A percentile compares a stretch with the other conserved stretches of the same genome.
Evolutionary conservation across 2,888 invertebrate genomes (phyloP).

Genomic region (Orthosia cruda): DNA sequence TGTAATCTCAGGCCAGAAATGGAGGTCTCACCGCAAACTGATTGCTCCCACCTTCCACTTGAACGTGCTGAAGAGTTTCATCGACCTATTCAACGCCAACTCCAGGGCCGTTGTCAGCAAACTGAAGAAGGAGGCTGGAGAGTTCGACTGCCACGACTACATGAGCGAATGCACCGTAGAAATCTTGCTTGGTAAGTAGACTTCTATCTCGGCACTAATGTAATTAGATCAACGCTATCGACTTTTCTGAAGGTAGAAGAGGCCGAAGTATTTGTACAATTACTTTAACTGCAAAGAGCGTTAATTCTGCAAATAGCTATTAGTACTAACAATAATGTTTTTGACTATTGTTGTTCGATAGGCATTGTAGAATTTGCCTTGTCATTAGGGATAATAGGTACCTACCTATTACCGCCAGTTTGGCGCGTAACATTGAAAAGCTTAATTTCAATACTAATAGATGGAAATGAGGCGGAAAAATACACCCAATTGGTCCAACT

Average conservation of each 20-base stretch:
- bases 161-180: slow-evolving; percentile 97
- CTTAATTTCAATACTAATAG: slow-evolving; percentile 31
- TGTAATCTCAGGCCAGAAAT: slow-evolving; percentile 93
- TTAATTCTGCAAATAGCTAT: neutral
- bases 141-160: slow-evolving; percentile 96
- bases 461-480: slow-evolving; percentile 42
- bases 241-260: neutral
- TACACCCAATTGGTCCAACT: slow-evolving; percentile 9
- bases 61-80: slow-evolving; percentile 97
- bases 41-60: slow-evolving; percentile 97
- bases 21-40: slow-evolving; percentile 96
- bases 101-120: slow-evolving; percentile 94
- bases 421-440: slow-evolving; percentile 33
- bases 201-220: neutral
- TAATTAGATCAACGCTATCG: neutral
- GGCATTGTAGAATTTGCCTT: slow-evolving; percentile 21
- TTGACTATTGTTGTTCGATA: slow-evolving; percentile 4
- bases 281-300: neutral
- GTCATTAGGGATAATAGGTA: slow-evolving; percentile 21
- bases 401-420: neutral
- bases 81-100: slow-evolving; percentile 96
- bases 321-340: neutral
- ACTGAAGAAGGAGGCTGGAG: slow-evolving; percentile 93
- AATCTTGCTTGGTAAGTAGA: slow-evolving; percentile 94
- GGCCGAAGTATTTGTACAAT: neutral